These are phyloP conservation scores for Panagrolaimus sp. DNA, from an alignment of 1,140 invertebrate species.

Conservation along the genomic window DNA sequence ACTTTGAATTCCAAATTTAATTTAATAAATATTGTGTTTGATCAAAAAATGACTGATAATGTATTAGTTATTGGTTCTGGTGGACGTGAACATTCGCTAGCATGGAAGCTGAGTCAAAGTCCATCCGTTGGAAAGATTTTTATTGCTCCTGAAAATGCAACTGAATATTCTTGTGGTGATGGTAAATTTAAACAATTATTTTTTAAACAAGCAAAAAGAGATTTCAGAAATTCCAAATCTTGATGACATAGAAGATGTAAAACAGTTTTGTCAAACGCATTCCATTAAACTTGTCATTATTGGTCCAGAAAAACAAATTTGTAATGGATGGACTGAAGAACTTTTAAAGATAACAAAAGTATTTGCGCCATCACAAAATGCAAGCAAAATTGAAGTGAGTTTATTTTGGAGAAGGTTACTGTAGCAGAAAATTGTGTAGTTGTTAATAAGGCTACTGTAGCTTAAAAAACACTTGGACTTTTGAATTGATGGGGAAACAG, in stretches of 20 bases:
- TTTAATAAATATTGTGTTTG: background rate
- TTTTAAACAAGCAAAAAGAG: constrained; percentile 12
- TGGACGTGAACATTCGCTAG: constrained; percentile 86
- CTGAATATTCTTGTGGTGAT: constrained; percentile 63
- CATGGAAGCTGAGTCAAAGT: constrained; percentile 81
- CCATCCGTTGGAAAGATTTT: constrained; percentile 69
- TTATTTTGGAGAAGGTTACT: too few species aligned
- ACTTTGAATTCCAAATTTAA: background rate
- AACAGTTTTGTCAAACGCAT: constrained; percentile 71
- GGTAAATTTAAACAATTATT: constrained; percentile 3
- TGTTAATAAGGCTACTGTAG: too few species aligned
- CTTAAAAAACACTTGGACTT: too few species aligned
- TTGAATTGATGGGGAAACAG: too few species aligned
- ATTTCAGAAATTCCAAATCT: constrained; percentile 58
- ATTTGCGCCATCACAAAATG: constrained; percentile 44
- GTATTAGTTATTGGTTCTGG: constrained; percentile 81
- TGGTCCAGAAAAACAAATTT: constrained; percentile 89
- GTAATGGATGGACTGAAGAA: constrained; percentile 64
- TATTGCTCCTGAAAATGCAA: constrained; percentile 82
- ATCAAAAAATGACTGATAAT: constrained; percentile 12
- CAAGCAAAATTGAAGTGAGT: constrained; percentile 23
- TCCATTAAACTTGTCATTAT: constrained; percentile 75
- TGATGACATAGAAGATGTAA: constrained; percentile 63
- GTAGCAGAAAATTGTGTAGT: too few species aligned
- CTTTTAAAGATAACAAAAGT: constrained; percentile 22